phyloP scores from a whole-genome alignment of 2,888 invertebrate genomes.

The Zootermopsis nevadensis region DNA sequence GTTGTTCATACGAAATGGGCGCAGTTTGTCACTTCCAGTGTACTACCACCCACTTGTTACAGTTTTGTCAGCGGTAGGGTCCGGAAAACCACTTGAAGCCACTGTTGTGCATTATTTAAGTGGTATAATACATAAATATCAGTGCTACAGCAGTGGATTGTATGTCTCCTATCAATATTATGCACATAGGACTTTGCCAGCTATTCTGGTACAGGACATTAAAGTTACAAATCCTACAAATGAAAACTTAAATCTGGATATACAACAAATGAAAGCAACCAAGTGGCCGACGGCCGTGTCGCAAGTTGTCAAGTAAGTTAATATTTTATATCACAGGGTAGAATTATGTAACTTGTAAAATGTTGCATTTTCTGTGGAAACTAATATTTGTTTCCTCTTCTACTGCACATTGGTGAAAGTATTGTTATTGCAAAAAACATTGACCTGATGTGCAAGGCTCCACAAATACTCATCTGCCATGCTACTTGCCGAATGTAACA shows the following conservation, averaged over 20 bases:
- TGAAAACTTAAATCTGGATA: conserved; percentile 68
- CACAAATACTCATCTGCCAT: too few species aligned
- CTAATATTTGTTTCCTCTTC: too few species aligned
- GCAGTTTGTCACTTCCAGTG: conserved; percentile 74
- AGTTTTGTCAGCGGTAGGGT: conserved; percentile 53
- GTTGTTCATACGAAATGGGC: conserved; percentile 74
- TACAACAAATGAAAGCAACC: conserved; percentile 71
- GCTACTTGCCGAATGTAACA: too few species aligned
- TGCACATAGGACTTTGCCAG: conserved; percentile 83
- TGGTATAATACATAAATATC: conserved; percentile 67
- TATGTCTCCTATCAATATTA: conserved; percentile 77
- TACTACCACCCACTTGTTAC: conserved; percentile 75
- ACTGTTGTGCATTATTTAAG: conserved; percentile 70
- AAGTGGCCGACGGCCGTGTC: conserved; percentile 71
- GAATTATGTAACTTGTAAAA: too few species aligned
- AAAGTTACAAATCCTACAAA: conserved; percentile 79
- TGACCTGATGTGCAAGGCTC: too few species aligned
- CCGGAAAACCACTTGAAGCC: conserved; percentile 70
- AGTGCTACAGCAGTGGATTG: conserved; percentile 74
- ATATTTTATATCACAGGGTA: not conserved
- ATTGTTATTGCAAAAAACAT: too few species aligned
- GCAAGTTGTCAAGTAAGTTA: conserved; percentile 65
- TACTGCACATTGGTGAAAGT: too few species aligned
- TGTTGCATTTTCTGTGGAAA: too few species aligned
- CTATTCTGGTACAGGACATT: conserved; percentile 84